Percentiles rank a stretch among this genome's conserved stretches.
phyloP scores from a whole-genome alignment of 2,113 vertebrate genomes.

The Barnardius zonarius region DNA sequence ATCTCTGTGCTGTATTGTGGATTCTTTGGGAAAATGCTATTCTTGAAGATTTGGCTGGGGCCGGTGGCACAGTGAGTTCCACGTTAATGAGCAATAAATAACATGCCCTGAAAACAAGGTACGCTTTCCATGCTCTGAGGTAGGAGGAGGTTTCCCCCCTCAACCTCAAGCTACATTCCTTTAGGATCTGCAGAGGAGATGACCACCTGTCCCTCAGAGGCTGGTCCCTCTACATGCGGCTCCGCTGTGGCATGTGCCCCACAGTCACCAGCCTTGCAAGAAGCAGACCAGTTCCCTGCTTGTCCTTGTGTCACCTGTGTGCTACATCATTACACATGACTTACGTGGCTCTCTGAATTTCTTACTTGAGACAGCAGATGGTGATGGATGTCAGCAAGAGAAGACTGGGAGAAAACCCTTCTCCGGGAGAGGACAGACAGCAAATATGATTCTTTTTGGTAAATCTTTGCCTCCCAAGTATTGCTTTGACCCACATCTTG shows the following conservation, averaged over 20 bases:
- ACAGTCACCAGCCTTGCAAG: accelerated
- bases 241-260: background rate
- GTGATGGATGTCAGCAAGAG: background rate
- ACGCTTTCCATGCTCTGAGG: background rate
- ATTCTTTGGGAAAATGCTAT: background rate
- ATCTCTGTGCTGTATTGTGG: background rate
- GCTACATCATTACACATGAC: background rate
- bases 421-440: background rate
- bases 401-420: background rate
- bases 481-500: slow-evolving; percentile 49
- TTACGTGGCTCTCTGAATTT: background rate
- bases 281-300: background rate
- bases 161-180: background rate
- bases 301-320: background rate
- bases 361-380: background rate
- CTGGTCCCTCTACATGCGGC: background rate
- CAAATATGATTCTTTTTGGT: background rate
- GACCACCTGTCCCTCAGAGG: background rate
- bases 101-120: background rate
- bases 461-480: background rate
- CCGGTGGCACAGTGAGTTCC: background rate
- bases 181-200: background rate
- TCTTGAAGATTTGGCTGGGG: background rate
- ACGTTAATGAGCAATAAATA: background rate
- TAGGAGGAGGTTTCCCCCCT: background rate